These are phyloP conservation scores for Drosophila multiciliata DNA, from an alignment of 2,888 invertebrate genomes.

Conservation along the genomic window DNA sequence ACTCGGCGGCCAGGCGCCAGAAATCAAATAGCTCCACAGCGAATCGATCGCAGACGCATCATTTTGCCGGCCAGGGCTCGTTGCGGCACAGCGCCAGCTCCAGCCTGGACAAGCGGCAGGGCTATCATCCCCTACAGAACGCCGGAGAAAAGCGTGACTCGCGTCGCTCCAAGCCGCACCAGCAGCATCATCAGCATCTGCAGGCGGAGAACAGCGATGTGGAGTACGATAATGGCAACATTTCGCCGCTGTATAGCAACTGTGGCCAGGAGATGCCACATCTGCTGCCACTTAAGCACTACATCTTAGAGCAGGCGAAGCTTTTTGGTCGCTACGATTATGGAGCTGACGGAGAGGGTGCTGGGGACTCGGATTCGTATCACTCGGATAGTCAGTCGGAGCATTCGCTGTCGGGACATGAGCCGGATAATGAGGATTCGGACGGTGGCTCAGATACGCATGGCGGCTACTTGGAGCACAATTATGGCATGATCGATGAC, in stretches of 20 bases:
- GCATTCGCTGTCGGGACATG: conserved; percentile 88
- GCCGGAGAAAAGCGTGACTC: conserved; percentile 74
- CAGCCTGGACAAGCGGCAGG: conserved; percentile 77
- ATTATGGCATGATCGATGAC: conserved; percentile 85
- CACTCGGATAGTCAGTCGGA: conserved; percentile 91
- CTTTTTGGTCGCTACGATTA: conserved; percentile 89
- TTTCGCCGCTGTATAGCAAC: conserved; percentile 89
- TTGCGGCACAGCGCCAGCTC: conserved; percentile 77
- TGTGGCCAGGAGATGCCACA: conserved; percentile 91
- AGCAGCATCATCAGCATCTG: conserved; percentile 72
- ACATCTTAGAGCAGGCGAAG: conserved; percentile 94
- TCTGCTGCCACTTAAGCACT: conserved; percentile 93
- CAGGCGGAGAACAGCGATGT: conserved; percentile 84
- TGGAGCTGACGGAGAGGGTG: conserved; percentile 81
- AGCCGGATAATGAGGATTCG: conserved; percentile 91
- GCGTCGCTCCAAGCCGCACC: conserved; percentile 66
- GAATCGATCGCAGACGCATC: conserved; percentile 66
- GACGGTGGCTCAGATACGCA: conserved; percentile 89
- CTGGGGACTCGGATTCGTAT: conserved; percentile 90
- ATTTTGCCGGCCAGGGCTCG: conserved; percentile 63
- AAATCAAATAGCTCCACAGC: conserved; percentile 71
- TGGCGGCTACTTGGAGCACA: conserved; percentile 88
- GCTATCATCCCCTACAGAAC: conserved; percentile 54
- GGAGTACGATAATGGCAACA: conserved; percentile 87
- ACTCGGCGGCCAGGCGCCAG: conserved; percentile 68